Evolutionary conservation across 2,888 invertebrate genomes (phyloP).

Genomic region (Lasioglossum marginatum): DNA sequence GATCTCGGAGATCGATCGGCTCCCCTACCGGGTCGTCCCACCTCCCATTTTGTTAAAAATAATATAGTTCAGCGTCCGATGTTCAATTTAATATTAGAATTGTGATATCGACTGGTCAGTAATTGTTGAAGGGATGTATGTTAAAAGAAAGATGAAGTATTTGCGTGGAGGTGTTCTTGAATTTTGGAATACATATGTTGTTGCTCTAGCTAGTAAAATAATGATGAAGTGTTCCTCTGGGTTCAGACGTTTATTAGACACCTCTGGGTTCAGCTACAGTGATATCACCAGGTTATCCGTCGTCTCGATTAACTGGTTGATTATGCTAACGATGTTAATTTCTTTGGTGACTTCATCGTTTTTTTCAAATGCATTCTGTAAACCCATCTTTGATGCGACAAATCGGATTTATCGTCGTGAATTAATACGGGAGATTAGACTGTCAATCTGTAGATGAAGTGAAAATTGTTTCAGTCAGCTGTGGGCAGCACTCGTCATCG

Average conservation of each 20-base stretch:
- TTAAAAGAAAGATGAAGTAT: no score
- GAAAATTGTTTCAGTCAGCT: background rate
- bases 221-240: background rate
- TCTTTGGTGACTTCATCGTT: background rate
- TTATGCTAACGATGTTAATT: background rate
- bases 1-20: conserved; percentile 7
- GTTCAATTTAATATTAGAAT: background rate
- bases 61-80: background rate
- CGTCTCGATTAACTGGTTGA: background rate
- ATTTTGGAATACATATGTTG: no score
- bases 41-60: background rate
- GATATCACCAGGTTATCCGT: background rate
- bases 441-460: background rate
- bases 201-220: background rate
- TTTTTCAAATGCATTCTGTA: background rate
- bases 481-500: background rate
- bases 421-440: background rate
- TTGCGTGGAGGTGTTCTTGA: no score
- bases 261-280: background rate
- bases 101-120: background rate
- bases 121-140: background rate
- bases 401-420: background rate
- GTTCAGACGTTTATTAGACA: background rate
- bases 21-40: background rate
- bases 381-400: background rate